Conservation (phyloP, 2,113 vertebrate species). For the Ammodytes dubius region DNA sequence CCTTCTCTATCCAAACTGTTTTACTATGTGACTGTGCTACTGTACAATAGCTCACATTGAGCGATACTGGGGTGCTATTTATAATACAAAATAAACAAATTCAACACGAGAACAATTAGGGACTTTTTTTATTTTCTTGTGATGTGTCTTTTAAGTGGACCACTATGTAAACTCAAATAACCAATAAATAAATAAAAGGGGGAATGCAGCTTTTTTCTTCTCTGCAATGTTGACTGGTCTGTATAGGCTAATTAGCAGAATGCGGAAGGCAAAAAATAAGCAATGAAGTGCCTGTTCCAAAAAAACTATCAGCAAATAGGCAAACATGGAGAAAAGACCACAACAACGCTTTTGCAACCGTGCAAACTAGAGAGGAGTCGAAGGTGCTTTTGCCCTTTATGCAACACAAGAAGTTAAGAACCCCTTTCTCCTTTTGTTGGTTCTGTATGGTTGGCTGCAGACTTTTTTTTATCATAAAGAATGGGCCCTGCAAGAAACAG, state of each 20-base stretch:
- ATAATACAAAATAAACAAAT: neutral
- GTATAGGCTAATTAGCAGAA: slow-evolving; percentile 23
- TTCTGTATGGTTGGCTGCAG: slow-evolving; percentile 18
- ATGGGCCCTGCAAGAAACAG: slow-evolving; percentile 23
- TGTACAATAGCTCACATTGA: slow-evolving; percentile 9
- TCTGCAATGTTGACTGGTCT: neutral
- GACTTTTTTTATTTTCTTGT: slow-evolving; percentile 12
- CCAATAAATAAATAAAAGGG: neutral
- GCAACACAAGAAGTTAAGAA: slow-evolving; percentile 15
- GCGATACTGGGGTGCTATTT: slow-evolving; percentile 1
- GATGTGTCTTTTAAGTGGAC: slow-evolving; percentile 38
- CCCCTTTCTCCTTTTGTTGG: too few species aligned
- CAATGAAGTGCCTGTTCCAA: slow-evolving; percentile 1
- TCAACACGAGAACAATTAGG: neutral
- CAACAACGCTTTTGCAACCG: slow-evolving; percentile 1
- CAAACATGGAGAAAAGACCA: neutral
- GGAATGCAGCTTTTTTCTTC: slow-evolving; percentile 25
- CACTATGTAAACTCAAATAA: slow-evolving; percentile 26
- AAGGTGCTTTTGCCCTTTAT: neutral
- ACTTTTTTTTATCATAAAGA: slow-evolving; percentile 10
- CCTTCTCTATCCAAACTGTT: neutral
- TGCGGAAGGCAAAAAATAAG: slow-evolving; percentile 18
- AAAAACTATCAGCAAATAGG: slow-evolving; percentile 25
- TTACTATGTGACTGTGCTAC: slow-evolving; percentile 25
- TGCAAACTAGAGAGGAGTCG: neutral